These are phyloP conservation scores for Sinocyclocheilus grahami DNA, from an alignment of 2,113 vertebrate species.

Conservation along the genomic window DNA sequence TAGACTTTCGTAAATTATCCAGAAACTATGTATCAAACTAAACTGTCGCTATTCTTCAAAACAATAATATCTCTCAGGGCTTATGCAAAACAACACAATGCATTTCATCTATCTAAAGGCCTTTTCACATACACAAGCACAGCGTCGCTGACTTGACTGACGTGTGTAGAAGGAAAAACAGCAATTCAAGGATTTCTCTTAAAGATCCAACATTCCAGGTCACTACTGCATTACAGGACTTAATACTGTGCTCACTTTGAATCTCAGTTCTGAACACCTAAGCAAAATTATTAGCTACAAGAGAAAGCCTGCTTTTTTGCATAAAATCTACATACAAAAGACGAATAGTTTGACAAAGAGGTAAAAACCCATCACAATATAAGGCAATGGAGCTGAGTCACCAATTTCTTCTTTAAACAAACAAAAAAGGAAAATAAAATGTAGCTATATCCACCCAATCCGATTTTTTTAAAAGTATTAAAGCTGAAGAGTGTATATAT, in stretches of 20 bases:
- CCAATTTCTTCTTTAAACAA: conserved; percentile 25
- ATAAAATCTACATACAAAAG: conserved; percentile 53
- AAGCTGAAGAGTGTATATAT: not conserved
- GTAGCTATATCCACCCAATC: not conserved
- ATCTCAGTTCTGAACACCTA: conserved; percentile 26
- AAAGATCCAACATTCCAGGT: conserved; percentile 17
- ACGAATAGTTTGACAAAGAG: conserved; percentile 33
- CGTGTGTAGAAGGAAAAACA: conserved; percentile 29
- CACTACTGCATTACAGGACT: conserved; percentile 22
- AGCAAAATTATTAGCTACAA: conserved; percentile 37
- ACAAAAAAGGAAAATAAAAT: not conserved
- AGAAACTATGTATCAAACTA: no score
- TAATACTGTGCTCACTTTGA: conserved; percentile 16
- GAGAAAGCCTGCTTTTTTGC: conserved; percentile 45
- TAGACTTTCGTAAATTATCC: not conserved
- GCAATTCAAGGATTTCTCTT: conserved; percentile 9
- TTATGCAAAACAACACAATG: conserved; percentile 15
- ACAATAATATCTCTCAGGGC: not conserved
- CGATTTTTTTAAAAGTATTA: not conserved
- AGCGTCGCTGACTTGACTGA: not conserved
- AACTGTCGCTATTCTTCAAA: not conserved
- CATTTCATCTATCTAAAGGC: conserved; percentile 4
- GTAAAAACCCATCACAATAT: conserved; percentile 36
- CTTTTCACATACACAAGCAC: conserved; percentile 29
- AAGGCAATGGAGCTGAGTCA: conserved; percentile 61